Evolutionary conservation across 2,888 invertebrate genomes (phyloP).

Genomic region (Brachyptera risi): DNA sequence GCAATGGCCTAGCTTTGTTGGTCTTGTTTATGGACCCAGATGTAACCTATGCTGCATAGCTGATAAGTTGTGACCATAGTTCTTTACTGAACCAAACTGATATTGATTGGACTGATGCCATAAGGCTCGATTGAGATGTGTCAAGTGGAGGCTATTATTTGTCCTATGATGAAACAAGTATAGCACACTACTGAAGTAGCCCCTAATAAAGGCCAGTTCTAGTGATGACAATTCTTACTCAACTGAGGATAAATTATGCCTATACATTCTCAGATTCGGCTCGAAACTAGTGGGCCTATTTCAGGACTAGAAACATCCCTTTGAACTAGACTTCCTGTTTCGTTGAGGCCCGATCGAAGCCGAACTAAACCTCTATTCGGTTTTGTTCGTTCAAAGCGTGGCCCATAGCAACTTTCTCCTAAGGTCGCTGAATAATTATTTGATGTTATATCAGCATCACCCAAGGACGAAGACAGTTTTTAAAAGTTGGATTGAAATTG

Average conservation of each 20-base stretch:
- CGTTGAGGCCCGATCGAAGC: slow-evolving; percentile 38
- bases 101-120: no score
- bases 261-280: background rate
- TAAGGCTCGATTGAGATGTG: background rate
- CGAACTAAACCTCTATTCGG: slow-evolving; percentile 33
- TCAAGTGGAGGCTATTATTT: background rate
- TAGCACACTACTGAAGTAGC: slow-evolving; percentile 11
- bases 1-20: no score
- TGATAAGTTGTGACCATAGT: no score
- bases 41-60: no score
- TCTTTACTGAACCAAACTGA: no score
- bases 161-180: background rate
- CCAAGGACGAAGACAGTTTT: slow-evolving; percentile 47
- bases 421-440: slow-evolving; percentile 36
- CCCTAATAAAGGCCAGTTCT: background rate
- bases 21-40: no score
- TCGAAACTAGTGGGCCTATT: background rate
- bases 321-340: no score
- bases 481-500: no score
- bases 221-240: slow-evolving; percentile 28
- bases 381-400: slow-evolving; percentile 46
- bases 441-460: slow-evolving; percentile 49
- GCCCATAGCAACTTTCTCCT: slow-evolving; percentile 44
- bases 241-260: slow-evolving; percentile 29
- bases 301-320: no score